Conservation (phyloP, 2,113 vertebrate genomes). For the Myocastor coypus region DNA sequence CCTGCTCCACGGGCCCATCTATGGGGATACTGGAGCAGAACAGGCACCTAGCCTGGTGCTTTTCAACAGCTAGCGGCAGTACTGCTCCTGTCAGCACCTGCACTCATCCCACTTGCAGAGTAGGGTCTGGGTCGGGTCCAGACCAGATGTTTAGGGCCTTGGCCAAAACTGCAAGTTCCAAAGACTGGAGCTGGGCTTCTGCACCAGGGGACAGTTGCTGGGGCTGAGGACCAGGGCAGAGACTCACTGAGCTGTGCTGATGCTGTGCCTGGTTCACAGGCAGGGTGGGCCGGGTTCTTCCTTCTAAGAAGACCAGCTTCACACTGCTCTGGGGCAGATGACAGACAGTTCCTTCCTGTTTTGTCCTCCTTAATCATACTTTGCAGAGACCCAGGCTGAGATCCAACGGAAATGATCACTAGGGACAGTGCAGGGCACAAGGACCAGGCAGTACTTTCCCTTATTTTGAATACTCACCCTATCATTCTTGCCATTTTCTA, state of each 20-base stretch:
- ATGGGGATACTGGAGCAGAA: not conserved
- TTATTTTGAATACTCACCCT: not conserved
- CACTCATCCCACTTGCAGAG: not conserved
- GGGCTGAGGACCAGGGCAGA: not conserved
- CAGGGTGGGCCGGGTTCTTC: not conserved
- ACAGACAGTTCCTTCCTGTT: constrained; percentile 46
- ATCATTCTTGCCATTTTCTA: not conserved
- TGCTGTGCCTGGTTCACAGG: not conserved
- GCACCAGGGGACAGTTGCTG: not conserved
- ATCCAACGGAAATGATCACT: not conserved
- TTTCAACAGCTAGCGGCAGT: not conserved
- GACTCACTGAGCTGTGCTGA: not conserved
- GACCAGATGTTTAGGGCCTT: not conserved
- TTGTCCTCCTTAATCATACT: not conserved
- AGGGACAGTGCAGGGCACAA: not conserved
- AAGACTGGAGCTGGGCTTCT: not conserved
- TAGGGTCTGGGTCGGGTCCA: not conserved
- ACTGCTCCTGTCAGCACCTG: not conserved
- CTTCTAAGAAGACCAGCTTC: not conserved
- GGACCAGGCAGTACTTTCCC: not conserved
- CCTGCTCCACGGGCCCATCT: not conserved
- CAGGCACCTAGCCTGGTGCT: not conserved
- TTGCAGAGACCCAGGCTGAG: not conserved
- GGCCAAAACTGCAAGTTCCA: not conserved
- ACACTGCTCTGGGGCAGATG: not conserved